A percentile compares a stretch with the other conserved stretches of the same genome.
phyloP scores from a whole-genome alignment of 2,113 vertebrate species.

The Macaca fascicularis region DNA sequence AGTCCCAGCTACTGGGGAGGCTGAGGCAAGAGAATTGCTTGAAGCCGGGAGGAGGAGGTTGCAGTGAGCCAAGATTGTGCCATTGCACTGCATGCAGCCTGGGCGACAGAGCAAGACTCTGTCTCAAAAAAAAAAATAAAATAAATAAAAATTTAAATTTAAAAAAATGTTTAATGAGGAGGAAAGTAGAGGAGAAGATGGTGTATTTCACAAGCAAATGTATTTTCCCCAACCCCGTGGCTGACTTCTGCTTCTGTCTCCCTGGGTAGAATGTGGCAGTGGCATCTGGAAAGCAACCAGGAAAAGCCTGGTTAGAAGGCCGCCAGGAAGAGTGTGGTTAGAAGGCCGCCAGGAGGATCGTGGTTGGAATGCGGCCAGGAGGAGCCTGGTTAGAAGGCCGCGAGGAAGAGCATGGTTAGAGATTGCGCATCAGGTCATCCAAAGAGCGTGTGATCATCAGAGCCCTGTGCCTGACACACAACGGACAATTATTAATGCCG shows the following conservation, averaged over 20 bases:
- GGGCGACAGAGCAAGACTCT: too few relatives aligned
- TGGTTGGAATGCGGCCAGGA: too few relatives aligned
- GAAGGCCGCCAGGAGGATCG: too few relatives aligned
- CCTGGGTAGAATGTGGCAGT: too few relatives aligned
- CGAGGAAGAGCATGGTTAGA: fast-evolving
- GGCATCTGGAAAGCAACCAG: neutral
- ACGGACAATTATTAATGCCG: fast-evolving
- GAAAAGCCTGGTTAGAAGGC: neutral
- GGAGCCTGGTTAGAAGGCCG: neutral
- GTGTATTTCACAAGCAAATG: too few relatives aligned
- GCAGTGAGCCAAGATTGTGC: too few relatives aligned
- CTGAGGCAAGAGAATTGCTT: too few relatives aligned
- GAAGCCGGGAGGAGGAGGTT: too few relatives aligned
- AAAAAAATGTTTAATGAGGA: neutral
- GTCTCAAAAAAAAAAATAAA: too few relatives aligned
- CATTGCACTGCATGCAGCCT: too few relatives aligned
- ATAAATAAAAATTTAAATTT: too few relatives aligned
- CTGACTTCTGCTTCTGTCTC: neutral
- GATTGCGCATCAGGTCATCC: fast-evolving
- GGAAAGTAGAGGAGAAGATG: neutral
- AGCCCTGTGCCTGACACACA: neutral
- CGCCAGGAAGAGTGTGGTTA: fast-evolving
- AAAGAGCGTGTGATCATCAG: fast-evolving
- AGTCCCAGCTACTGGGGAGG: too few relatives aligned
- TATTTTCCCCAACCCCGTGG: neutral